These are phyloP conservation scores for Fopius arisanus DNA, from an alignment of 1,140 invertebrate genomes.

Conservation along the genomic window DNA sequence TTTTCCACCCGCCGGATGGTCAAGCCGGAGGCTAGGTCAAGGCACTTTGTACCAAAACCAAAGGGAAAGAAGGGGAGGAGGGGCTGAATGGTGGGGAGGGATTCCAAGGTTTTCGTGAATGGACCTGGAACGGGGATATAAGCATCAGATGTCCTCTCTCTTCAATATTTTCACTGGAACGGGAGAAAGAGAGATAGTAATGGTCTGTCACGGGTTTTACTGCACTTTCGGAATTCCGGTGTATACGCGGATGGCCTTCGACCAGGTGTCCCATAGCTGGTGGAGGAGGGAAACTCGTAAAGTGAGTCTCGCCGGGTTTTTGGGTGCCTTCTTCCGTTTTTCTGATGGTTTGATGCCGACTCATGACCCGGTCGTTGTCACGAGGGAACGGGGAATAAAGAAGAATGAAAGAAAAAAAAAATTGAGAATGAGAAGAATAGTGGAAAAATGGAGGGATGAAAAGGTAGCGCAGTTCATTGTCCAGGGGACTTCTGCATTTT, in stretches of 20 bases:
- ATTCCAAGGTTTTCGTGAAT: constrained; percentile 26
- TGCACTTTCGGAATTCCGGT: constrained; percentile 52
- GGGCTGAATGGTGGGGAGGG: constrained; percentile 44
- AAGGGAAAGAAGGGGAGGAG: no score
- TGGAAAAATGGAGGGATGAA: constrained; percentile 2
- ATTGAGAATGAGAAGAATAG: constrained; percentile 6
- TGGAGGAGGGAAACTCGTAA: constrained; percentile 48
- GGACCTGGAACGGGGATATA: constrained; percentile 22
- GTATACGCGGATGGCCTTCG: constrained; percentile 42
- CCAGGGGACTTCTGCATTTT: neutral
- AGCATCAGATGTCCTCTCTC: constrained; percentile 29
- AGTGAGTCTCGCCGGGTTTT: constrained; percentile 49
- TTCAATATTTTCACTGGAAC: constrained; percentile 23
- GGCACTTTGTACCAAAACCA: constrained; percentile 21
- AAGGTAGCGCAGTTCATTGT: constrained; percentile 6
- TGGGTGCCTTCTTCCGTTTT: constrained; percentile 31
- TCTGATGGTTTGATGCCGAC: constrained; percentile 31
- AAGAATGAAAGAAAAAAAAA: constrained; percentile 13
- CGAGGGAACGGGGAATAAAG: neutral
- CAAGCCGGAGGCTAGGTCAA: constrained; percentile 22
- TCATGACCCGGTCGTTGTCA: constrained; percentile 40
- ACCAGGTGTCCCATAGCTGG: constrained; percentile 48
- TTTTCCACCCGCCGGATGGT: neutral
- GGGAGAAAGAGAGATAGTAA: constrained; percentile 26
- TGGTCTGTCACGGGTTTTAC: constrained; percentile 46